phyloP scores from a whole-genome alignment of 2,113 vertebrate species.

The Coregonus clupeaformis region DNA sequence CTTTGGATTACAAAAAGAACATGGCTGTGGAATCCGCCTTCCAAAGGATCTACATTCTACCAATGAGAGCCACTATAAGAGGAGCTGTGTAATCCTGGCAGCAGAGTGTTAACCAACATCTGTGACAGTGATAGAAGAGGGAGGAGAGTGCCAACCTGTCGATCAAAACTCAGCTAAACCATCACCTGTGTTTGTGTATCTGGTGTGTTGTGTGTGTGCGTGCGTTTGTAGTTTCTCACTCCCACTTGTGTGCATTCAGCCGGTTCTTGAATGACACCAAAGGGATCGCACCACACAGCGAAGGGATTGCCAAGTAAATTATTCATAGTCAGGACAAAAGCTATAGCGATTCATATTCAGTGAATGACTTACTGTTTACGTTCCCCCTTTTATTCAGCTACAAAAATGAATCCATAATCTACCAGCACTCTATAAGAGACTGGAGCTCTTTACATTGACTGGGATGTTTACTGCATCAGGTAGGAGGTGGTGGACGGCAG shows the following conservation, averaged over 20 bases:
- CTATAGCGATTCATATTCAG: conserved; percentile 46
- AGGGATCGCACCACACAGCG: conserved; percentile 5
- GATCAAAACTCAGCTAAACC: not conserved
- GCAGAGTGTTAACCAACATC: not conserved
- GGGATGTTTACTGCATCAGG: not conserved
- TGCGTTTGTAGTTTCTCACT: not conserved
- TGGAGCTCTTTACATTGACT: not conserved
- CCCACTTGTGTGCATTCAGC: conserved; percentile 10
- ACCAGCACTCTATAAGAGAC: not conserved
- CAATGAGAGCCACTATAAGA: not conserved
- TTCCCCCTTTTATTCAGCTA: conserved; percentile 30
- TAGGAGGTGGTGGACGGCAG: not conserved
- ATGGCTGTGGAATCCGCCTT: not conserved
- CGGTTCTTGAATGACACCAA: conserved; percentile 1
- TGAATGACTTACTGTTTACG: conserved; percentile 36
- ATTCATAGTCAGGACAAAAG: conserved; percentile 45
- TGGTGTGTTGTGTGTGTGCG: conserved; percentile 1
- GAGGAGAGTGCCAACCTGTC: not conserved
- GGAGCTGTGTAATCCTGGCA: not conserved
- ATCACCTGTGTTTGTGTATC: not conserved
- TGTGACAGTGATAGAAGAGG: not conserved
- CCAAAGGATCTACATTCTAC: not conserved
- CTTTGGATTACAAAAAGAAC: conserved; percentile 7
- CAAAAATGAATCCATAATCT: conserved; percentile 11
- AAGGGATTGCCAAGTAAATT: conserved; percentile 24